Evolutionary conservation across 1,140 invertebrate genomes (phyloP).

Genomic region (Pararge aegeria): DNA sequence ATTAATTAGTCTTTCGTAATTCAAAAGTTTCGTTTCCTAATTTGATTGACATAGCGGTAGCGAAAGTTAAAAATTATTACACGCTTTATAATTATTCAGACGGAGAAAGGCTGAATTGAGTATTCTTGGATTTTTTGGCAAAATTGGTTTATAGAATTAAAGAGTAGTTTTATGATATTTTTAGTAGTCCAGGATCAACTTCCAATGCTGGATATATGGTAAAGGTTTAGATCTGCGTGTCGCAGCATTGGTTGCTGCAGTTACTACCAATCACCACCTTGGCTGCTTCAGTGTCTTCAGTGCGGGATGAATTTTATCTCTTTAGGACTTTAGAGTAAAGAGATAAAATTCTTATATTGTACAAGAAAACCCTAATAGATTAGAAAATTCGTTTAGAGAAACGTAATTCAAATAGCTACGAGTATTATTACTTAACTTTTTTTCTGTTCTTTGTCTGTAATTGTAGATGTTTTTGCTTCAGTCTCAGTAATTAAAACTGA

Average conservation of each 20-base stretch:
- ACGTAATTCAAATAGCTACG: background rate
- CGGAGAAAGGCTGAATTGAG: conserved; percentile 56
- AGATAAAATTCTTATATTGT: too few species aligned
- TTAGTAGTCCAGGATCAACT: background rate
- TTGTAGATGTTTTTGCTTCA: background rate
- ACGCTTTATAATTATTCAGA: conserved; percentile 63
- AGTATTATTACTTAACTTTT: background rate
- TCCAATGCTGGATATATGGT: too few species aligned
- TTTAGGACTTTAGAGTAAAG: too few species aligned
- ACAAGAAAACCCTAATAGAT: too few species aligned
- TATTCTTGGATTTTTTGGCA: conserved; percentile 35
- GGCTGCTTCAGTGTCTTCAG: too few species aligned
- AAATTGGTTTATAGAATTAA: conserved; percentile 19
- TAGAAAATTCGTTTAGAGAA: background rate
- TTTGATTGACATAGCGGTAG: conserved; percentile 65
- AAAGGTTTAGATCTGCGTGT: too few species aligned
- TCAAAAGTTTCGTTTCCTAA: conserved; percentile 58
- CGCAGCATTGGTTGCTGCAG: too few species aligned
- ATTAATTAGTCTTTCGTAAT: conserved; percentile 64
- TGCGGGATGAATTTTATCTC: too few species aligned
- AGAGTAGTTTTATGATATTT: background rate
- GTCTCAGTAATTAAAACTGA: conserved; percentile 1
- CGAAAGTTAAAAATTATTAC: conserved; percentile 68
- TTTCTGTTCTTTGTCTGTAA: background rate
- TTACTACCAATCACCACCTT: too few species aligned